Evolutionary conservation across 2,113 vertebrate genomes (phyloP), one percentile per base, ranked within the genome.

Genomic region (Takifugu bimaculatus): DNA sequence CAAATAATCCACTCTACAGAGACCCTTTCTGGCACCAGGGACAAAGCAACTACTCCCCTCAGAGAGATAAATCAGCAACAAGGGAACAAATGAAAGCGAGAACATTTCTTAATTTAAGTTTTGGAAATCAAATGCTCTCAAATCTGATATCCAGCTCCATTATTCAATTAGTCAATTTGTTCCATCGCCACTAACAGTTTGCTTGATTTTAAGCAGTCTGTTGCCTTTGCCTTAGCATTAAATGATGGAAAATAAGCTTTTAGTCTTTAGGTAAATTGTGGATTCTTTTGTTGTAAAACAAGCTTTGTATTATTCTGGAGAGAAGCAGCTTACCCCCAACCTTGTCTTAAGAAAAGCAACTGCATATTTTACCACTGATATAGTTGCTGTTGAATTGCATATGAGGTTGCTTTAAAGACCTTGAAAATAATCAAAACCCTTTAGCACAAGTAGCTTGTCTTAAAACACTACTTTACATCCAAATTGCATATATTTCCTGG

Each of bases 91-190:
- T 13, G 1, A 60, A 57, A 65, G 50, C 53, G 13, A 68, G 42
- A 62, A 72, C 35, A 75, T 45, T 60, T n/a, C 48, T 32, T 42
- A 7, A 60, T 14, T 62, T 32, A 57, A 57, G 65, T 70, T 50
- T 75, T 50, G 2, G 4, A 61, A 74, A 79, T 77, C 52, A 72
- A 43, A 53, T 53, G 29, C 52, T 47, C 49, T 11, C 11, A 57
- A 60, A 68, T 68, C 59, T 64, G 49, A 61, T 66, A 26, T 65
- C 59, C 42, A 55, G 44, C 54, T 47, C 35, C 70, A 70, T 72
- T 65, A 72, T 63, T 65, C 65, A 73, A 52, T 52, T 52, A 52
- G 53, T 71, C 63, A 39, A 39, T 57, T 27, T 54, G 50, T 51
- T 35, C 47, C 50, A 54, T 27, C 47, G 26, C 47, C 50, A 64